These are phyloP conservation scores for Apamea monoglypha DNA, from an alignment of 2,888 invertebrate species.

Conservation along the genomic window DNA sequence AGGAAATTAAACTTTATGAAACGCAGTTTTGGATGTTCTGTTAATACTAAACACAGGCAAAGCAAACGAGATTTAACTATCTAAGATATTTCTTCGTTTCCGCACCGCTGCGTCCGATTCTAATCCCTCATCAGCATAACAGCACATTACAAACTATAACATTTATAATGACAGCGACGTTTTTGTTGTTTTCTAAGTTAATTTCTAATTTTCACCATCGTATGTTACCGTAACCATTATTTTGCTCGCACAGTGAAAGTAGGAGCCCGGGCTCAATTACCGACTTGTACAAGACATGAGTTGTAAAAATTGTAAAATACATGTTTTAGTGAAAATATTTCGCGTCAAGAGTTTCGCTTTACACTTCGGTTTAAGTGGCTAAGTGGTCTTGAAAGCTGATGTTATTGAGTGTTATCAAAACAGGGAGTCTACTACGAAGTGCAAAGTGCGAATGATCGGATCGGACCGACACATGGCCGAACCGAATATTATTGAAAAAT, in stretches of 20 bases:
- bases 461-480: no score
- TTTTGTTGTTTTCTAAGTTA: conserved; percentile 74
- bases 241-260: conserved; percentile 82
- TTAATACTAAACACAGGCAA: background rate
- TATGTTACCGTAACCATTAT: conserved; percentile 79
- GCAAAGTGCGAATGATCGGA: no score
- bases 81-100: conserved; percentile 19
- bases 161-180: conserved; percentile 49
- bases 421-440: no score
- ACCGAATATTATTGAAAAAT: no score
- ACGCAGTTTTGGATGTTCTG: background rate
- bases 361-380: conserved; percentile 38
- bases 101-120: conserved; percentile 19
- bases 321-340: conserved; percentile 49
- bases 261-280: conserved; percentile 62
- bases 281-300: conserved; percentile 55
- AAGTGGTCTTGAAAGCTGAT: conserved; percentile 50
- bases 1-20: background rate
- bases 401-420: conserved; percentile 45
- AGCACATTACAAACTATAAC: conserved; percentile 35
- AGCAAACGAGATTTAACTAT: conserved; percentile 13
- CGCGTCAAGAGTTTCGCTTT: conserved; percentile 40
- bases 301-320: conserved; percentile 64
- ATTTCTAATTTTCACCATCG: conserved; percentile 84
- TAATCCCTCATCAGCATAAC: conserved; percentile 54